These are phyloP conservation scores for Chondrilla cf. caribensis DNA, from an alignment of 37 sponge, comb jelly and placozoan genomes.

Conservation along the genomic window DNA sequence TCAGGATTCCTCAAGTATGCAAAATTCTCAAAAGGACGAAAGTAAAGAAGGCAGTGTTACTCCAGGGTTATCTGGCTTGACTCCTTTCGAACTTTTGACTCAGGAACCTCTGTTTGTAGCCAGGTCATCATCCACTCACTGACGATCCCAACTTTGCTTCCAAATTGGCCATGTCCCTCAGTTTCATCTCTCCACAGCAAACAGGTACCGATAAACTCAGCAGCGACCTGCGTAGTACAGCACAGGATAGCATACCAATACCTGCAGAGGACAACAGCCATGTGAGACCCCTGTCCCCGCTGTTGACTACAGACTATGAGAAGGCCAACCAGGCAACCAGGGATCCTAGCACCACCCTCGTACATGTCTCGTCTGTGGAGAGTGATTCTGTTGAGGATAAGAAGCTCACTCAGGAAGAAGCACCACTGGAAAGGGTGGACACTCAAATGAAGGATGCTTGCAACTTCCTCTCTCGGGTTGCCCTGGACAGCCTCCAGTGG, in stretches of 20 bases:
- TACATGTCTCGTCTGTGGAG: not conserved
- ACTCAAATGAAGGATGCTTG: constrained; percentile 5
- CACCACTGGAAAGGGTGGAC: not conserved
- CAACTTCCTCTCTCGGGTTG: constrained; percentile 49
- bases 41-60: not conserved
- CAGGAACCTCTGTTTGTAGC: not conserved
- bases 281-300: too few species aligned
- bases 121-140: not conserved
- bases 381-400: not conserved
- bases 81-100: not conserved
- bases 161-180: too few species aligned
- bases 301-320: too few species aligned
- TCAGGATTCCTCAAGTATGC: not conserved
- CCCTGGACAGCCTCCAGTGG: constrained; percentile 68
- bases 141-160: not conserved
- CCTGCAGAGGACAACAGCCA: too few species aligned
- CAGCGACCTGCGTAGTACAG: too few species aligned
- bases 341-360: too few species aligned
- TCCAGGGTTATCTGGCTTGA: not conserved
- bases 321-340: too few species aligned
- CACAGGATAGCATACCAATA: too few species aligned
- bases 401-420: not conserved
- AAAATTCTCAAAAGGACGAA: not conserved
- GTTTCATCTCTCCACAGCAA: too few species aligned
- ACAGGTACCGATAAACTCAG: too few species aligned